Base-by-base conservation (phyloP, 92 coral and sea anemone genomes). In the Porites divaricata region DNA sequence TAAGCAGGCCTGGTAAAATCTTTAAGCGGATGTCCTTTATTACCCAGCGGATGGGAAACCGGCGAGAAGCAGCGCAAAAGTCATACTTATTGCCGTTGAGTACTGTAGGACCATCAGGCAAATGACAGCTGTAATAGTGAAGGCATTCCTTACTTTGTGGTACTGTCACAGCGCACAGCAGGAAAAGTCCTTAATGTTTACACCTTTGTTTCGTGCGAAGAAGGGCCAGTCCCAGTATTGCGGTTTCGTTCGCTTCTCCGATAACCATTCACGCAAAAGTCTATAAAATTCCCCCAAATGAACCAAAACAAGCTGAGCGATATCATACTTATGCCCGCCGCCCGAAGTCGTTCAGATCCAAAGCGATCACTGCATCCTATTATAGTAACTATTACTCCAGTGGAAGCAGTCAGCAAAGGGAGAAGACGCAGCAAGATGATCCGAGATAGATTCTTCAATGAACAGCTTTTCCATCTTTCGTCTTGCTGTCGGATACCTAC, bases 221-320 rank as follows among this genome's bases (percentile, higher is more conserved):
- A 25, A 0, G 83, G 11, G 3, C 14, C 11, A 13, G 7, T 19
- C n/a, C 35, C 48, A 7, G 62, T 24, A 41, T 21, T 17, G 7
- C 15, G 22, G 57, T 69, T 41, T 10, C 56, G 76, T 1, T 19
- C 45, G 14, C 12, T 17, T 69, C 57, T 57, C 20, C 85, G 59
- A 70, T 80, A 80, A 56, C 63, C 63, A 10, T 54, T 57, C 16
- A 80, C 14, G 14, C 85, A 80, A 20, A 80, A 80, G 76, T 69
- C 56, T 22, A 80, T 21, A 25, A 80, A 80, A 41, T 80, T 80
- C 25, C 85, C 85, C 74, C 57, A 57, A 41, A 80, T n/a, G 67
- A 56, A 80, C 85, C 85, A 80, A 80, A 80, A 70, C 77, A 80
- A 20, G 56, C 85, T 80, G 7, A 25, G 70, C 21, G 75, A 69